phyloP scores from a whole-genome alignment of 2,888 invertebrate species.

The Limnephilus auricula region DNA sequence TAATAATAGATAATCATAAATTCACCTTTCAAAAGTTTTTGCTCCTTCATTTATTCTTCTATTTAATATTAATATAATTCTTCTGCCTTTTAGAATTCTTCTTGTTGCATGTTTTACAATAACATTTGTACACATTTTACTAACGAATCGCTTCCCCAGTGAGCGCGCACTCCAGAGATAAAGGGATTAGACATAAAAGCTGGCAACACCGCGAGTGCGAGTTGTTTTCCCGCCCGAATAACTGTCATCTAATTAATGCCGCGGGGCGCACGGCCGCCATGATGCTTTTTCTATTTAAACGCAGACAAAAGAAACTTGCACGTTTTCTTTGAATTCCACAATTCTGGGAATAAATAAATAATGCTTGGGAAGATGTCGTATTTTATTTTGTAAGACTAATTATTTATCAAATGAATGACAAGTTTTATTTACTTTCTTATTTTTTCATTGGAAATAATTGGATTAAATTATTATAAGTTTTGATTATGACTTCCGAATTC shows the following conservation, averaged over 20 bases:
- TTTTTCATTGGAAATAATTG: background rate
- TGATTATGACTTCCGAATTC: too few relatives aligned
- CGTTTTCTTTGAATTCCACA: background rate
- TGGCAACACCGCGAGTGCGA: slow-evolving; percentile 43
- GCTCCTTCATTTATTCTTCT: too few relatives aligned
- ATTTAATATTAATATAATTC: background rate
- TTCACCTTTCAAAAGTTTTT: too few relatives aligned
- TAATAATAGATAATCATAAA: too few relatives aligned
- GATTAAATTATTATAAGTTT: too few relatives aligned
- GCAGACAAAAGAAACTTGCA: slow-evolving; percentile 17
- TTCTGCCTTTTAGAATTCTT: background rate
- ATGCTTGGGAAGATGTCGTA: background rate
- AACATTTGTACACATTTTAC: background rate
- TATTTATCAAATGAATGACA: background rate
- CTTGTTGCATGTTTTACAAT: background rate
- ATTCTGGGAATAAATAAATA: background rate
- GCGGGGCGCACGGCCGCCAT: slow-evolving; percentile 70
- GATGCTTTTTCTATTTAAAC: slow-evolving; percentile 44
- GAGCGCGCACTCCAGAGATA: slow-evolving; percentile 37
- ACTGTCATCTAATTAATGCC: slow-evolving; percentile 76
- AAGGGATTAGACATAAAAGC: slow-evolving; percentile 48
- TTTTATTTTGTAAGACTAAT: background rate
- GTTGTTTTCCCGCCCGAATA: slow-evolving; percentile 59
- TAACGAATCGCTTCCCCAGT: background rate
- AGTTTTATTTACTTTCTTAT: background rate